phyloP scores from a whole-genome alignment of 2,888 invertebrate species.

The Drosophila pseudotalamancana region DNA sequence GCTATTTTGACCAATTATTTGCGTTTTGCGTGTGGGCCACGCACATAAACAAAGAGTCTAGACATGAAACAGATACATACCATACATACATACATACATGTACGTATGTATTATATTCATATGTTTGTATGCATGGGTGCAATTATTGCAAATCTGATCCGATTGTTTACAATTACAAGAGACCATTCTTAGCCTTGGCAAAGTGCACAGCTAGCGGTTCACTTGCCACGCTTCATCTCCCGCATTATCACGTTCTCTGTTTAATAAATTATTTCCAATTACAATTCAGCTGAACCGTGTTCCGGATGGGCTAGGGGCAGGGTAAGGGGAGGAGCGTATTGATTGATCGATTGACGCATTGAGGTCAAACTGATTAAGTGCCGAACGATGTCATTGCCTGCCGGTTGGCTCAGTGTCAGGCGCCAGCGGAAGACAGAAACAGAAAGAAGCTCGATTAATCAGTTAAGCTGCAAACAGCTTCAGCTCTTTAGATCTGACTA shows the following conservation, averaged over 20 bases:
- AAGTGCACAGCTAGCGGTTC: slow-evolving; percentile 38
- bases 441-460: too few relatives aligned
- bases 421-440: too few relatives aligned
- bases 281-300: slow-evolving; percentile 37
- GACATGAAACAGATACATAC: slow-evolving; percentile 10
- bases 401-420: slow-evolving; percentile 13
- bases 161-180: slow-evolving; percentile 38
- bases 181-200: slow-evolving; percentile 41
- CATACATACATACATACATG: not conserved
- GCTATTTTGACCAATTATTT: slow-evolving; percentile 28
- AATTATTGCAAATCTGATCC: slow-evolving; percentile 10
- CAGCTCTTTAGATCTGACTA: not conserved
- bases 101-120: not conserved
- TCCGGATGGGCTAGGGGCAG: not conserved
- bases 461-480: slow-evolving; percentile 10
- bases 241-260: not conserved
- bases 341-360: slow-evolving; percentile 64
- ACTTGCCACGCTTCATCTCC: slow-evolving; percentile 3
- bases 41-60: slow-evolving; percentile 23
- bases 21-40: slow-evolving; percentile 36
- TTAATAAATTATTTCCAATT: slow-evolving; percentile 24
- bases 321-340: slow-evolving; percentile 8
- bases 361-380: slow-evolving; percentile 69
- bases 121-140: not conserved
- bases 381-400: slow-evolving; percentile 71